These are phyloP conservation scores for Theristicus caerulescens DNA, from an alignment of 2,113 vertebrate genomes.

Conservation along the genomic window DNA sequence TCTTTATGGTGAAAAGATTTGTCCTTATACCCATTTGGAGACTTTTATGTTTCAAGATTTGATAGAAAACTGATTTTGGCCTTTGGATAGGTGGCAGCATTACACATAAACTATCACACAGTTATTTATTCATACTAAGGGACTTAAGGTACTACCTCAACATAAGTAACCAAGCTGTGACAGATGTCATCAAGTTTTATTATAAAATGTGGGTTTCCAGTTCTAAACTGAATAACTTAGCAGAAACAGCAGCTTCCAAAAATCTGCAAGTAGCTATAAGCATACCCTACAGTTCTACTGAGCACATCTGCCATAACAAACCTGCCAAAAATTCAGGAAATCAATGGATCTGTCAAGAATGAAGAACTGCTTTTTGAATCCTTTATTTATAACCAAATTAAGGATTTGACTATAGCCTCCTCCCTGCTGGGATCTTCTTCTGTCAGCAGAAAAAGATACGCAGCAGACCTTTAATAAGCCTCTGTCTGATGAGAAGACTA, in stretches of 20 bases:
- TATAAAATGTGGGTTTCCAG: conserved; percentile 19
- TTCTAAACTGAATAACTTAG: conserved; percentile 60
- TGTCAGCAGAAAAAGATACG: background rate
- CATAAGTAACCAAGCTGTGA: conserved; percentile 44
- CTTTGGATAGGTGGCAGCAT: background rate
- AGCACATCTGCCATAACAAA: conserved; percentile 57
- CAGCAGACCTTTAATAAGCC: background rate
- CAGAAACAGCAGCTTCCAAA: conserved; percentile 64
- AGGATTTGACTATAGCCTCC: background rate
- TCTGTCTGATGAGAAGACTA: background rate
- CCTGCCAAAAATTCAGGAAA: conserved; percentile 47
- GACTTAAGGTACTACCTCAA: background rate
- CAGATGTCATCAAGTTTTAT: conserved; percentile 51
- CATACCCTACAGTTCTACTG: conserved; percentile 20
- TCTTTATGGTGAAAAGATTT: background rate
- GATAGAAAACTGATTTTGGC: background rate
- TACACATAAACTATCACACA: background rate
- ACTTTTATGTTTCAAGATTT: background rate
- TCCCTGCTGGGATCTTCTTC: background rate
- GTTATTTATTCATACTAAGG: background rate
- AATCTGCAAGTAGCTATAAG: conserved; percentile 51
- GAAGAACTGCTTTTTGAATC: conserved; percentile 6
- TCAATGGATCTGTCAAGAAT: conserved; percentile 50
- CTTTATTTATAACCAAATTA: conserved; percentile 42
- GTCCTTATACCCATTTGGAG: background rate